A percentile compares a stretch with the other conserved stretches of the same genome.
phyloP scores from a whole-genome alignment of 2,797 vertebrate genomes.

The Harpagifer antarcticus region DNA sequence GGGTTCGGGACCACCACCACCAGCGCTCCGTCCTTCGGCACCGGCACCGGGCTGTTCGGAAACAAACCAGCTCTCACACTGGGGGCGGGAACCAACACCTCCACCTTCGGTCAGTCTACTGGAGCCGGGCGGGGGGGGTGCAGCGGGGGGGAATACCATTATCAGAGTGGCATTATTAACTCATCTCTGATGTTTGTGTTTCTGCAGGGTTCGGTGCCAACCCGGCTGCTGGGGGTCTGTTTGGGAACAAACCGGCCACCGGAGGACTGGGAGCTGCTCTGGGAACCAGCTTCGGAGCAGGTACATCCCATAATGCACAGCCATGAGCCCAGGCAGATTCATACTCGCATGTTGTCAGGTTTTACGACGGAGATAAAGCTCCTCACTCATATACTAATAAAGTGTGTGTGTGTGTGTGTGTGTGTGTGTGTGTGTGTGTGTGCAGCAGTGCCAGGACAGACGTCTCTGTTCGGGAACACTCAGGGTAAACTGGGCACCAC shows the following conservation, averaged over 20 bases:
- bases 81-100: constrained; percentile 85
- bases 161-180: neutral
- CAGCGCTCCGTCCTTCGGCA: constrained; percentile 93
- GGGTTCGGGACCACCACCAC: constrained; percentile 95
- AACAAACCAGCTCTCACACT: constrained; percentile 88
- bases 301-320: constrained; percentile 71
- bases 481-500: constrained; percentile 91
- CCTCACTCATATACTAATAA: too few relatives aligned
- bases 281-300: constrained; percentile 91
- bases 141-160: too few relatives aligned
- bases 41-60: constrained; percentile 91
- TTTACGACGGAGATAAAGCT: too few relatives aligned
- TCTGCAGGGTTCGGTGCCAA: constrained; percentile 89
- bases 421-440: constrained; percentile 23
- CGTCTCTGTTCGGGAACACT: constrained; percentile 92
- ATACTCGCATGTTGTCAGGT: too few relatives aligned
- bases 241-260: constrained; percentile 91
- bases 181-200: neutral
- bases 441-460: constrained; percentile 88
- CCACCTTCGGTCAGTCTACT: constrained; percentile 81
- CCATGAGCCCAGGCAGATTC: too few relatives aligned
- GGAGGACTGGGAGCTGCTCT: constrained; percentile 91
- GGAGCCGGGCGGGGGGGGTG: too few relatives aligned
- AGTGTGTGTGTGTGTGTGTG: too few relatives aligned
- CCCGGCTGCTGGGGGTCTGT: constrained; percentile 88